Base-by-base conservation (phyloP, 2,797 vertebrate genomes). In the Cygnus olor region DNA sequence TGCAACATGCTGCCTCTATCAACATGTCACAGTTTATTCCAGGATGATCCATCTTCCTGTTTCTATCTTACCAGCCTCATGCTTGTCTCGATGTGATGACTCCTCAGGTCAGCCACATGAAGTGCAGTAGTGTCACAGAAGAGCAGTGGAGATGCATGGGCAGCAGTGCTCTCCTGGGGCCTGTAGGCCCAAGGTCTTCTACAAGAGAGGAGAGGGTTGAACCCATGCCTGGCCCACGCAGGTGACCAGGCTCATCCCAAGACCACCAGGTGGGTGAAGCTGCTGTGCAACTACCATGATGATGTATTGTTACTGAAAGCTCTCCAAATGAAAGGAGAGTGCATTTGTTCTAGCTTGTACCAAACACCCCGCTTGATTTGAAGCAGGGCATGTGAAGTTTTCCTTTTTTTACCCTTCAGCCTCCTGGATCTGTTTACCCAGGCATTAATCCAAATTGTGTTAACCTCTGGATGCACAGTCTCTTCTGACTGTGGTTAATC, bases 31-130 rank as follows among this genome's bases (percentile, higher is more conserved):
- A 84, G 51, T 65, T 72, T 87, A 73, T 54, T 72, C 32, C 66
- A 34, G 16, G 21, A 38, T n/a, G 54, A 79, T 81, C 71, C 73
- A 22, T n/a, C 49, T 87, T 25, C 25, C 22, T 11, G 8, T 27
- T 63, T 49, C 4, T 44, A 36, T 9, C 64, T 58, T 8, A 14
- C 60, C 89, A 76, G 66, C 45, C 22, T 51, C 21, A n/a, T 12
- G 3, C n/a, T 53, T n/a, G 19, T n/a, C 58, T 72, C 0, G 0
- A 38, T 2, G 2, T 1, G 1, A 17, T 2, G 10, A 38, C 68
- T 61, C 22, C 30, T 61, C 0, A 0, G 12, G 28, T 44, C 0
- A 0, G 34, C 72, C 28, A 9, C 0, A 0, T n/a, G 70, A 73
- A 73, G 66, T 9, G 4, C 28, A 79, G 32, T 1, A 63, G 38